Evolutionary conservation across 1,140 invertebrate genomes (phyloP).

Genomic region (Wasmannia auropunctata): DNA sequence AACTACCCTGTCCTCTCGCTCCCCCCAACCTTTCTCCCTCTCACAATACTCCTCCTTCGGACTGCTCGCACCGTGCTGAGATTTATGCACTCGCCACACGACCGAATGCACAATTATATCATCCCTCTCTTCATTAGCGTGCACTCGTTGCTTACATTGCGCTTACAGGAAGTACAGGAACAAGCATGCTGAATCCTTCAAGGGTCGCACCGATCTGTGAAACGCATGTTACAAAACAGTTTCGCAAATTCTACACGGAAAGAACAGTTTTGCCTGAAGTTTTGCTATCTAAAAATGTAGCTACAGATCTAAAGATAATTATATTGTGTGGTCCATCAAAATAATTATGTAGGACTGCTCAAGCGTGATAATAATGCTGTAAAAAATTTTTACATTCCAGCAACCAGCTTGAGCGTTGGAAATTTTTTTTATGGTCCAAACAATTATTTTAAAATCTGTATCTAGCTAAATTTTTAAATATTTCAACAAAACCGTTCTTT

Average conservation of each 20-base stretch:
- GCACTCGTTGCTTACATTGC: slow-evolving; percentile 33
- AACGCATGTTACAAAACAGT: neutral
- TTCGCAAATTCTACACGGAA: neutral
- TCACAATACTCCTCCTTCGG: neutral
- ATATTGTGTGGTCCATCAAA: too few relatives aligned
- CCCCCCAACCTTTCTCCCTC: neutral
- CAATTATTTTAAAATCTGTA: too few relatives aligned
- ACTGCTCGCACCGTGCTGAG: slow-evolving; percentile 11
- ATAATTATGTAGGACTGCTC: too few relatives aligned
- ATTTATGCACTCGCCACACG: slow-evolving; percentile 51
- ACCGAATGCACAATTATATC: slow-evolving; percentile 48
- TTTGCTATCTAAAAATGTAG: too few relatives aligned
- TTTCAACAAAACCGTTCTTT: too few relatives aligned
- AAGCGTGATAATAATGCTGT: too few relatives aligned
- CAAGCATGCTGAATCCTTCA: neutral
- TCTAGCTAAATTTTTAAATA: too few relatives aligned
- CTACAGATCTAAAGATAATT: too few relatives aligned
- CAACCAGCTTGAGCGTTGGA: too few relatives aligned
- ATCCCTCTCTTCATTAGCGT: slow-evolving; percentile 25
- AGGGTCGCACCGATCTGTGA: neutral
- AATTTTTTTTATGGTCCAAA: too few relatives aligned
- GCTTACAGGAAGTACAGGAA: neutral
- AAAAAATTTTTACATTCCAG: too few relatives aligned
- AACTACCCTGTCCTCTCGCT: neutral
- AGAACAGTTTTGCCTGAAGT: too few relatives aligned